Percentiles rank a stretch among this genome's conserved stretches.
Evolutionary conservation across 2,888 invertebrate genomes (phyloP).

Genomic region (Pristionchus arcanus): DNA sequence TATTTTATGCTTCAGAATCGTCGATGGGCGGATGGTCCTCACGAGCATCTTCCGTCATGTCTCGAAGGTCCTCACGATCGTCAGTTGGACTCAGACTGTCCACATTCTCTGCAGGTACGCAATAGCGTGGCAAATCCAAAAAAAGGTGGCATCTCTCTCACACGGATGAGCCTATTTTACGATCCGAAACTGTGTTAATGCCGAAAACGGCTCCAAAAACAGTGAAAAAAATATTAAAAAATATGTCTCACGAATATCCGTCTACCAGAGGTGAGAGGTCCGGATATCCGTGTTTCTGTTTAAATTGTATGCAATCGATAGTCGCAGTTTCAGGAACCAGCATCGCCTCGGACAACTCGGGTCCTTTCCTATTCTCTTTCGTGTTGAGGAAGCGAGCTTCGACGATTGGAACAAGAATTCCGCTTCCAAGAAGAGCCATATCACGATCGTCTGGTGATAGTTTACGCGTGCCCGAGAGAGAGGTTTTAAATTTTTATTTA

Average conservation of each 20-base stretch:
- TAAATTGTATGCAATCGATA: not conserved
- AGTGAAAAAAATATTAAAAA: too few relatives aligned
- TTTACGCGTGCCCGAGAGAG: slow-evolving; percentile 77
- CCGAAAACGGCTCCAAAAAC: too few relatives aligned
- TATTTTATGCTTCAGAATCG: slow-evolving; percentile 64
- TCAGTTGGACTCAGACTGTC: slow-evolving; percentile 76
- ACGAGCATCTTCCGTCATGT: slow-evolving; percentile 77
- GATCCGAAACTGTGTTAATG: too few relatives aligned
- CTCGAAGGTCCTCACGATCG: slow-evolving; percentile 74
- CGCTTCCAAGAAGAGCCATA: slow-evolving; percentile 75
- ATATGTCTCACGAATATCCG: too few relatives aligned
- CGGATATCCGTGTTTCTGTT: not conserved
- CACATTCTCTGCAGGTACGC: slow-evolving; percentile 74
- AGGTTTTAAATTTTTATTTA: slow-evolving; percentile 59
- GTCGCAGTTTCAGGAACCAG: slow-evolving; percentile 69
- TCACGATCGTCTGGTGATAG: slow-evolving; percentile 77
- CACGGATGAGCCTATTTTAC: too few relatives aligned
- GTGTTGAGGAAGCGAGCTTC: slow-evolving; percentile 76
- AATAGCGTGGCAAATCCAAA: too few relatives aligned
- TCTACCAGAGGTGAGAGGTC: too few relatives aligned
- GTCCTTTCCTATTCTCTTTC: slow-evolving; percentile 78
- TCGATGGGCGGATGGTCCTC: slow-evolving; percentile 78
- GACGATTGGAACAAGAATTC: slow-evolving; percentile 78
- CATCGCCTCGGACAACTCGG: slow-evolving; percentile 78
- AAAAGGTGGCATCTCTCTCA: too few relatives aligned